Evolutionary conservation across 2,113 vertebrate species (phyloP).

Genomic region (Tetrax tetrax): DNA sequence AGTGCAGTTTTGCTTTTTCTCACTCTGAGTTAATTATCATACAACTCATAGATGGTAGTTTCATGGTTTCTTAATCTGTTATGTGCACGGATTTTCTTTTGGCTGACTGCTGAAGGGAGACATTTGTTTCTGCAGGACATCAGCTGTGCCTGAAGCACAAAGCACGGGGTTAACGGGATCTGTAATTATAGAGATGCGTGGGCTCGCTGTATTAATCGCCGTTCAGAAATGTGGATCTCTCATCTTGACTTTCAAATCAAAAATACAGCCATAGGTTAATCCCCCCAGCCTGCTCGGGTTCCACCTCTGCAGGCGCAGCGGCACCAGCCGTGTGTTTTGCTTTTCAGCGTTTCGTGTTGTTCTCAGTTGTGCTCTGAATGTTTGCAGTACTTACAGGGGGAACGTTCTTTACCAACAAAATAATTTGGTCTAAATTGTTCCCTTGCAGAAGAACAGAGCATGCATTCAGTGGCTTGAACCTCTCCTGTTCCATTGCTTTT

Average conservation of each 20-base stretch:
- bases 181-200: background rate
- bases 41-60: background rate
- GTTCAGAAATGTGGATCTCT: background rate
- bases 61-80: conserved; percentile 18
- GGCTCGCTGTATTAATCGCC: background rate
- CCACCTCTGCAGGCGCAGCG: background rate
- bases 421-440: background rate
- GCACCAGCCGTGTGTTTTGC: background rate
- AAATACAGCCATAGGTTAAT: conserved; percentile 34
- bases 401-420: background rate
- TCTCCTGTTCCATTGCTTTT: background rate
- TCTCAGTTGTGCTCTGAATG: background rate
- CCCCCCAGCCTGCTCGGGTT: conserved; percentile 13
- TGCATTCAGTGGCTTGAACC: background rate
- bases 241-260: background rate
- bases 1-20: background rate
- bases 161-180: background rate
- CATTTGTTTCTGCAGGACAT: conserved; percentile 40
- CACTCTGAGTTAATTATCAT: background rate
- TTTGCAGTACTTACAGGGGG: background rate
- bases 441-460: background rate
- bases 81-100: conserved; percentile 15
- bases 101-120: conserved; percentile 24
- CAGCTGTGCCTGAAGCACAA: conserved; percentile 11
- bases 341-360: background rate